A percentile compares a stretch with the other conserved stretches of the same genome.
Conservation (phyloP, 2,113 vertebrate species). For the Aix galericulata region DNA sequence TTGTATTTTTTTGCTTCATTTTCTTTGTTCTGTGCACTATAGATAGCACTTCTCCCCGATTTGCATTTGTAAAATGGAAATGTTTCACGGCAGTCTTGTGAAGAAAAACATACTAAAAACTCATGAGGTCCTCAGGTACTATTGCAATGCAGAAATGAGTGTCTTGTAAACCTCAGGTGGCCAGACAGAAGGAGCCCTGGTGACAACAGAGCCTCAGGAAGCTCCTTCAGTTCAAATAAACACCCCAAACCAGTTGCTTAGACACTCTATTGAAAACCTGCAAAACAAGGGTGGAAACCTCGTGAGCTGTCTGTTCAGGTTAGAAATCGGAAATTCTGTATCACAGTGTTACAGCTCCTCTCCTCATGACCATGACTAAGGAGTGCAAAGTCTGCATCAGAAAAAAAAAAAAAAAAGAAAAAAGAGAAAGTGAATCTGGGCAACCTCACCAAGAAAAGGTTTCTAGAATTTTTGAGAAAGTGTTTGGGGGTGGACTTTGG, state of each 20-base stretch:
- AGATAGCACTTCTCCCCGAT: background rate
- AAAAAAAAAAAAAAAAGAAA: background rate
- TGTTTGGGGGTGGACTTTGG: background rate
- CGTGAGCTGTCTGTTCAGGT: conserved; percentile 45
- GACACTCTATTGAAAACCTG: conserved; percentile 58
- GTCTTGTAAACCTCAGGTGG: conserved; percentile 14
- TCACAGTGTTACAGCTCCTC: conserved; percentile 5
- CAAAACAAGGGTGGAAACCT: conserved; percentile 71
- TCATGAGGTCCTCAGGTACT: background rate
- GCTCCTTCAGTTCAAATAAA: conserved; percentile 51
- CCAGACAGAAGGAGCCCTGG: background rate
- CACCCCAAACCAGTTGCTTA: conserved; percentile 43
- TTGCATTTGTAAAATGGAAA: background rate
- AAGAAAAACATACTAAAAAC: background rate
- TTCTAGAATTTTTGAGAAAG: background rate
- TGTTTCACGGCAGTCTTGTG: background rate
- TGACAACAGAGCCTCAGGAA: background rate
- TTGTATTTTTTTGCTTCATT: background rate
- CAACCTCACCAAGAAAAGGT: background rate
- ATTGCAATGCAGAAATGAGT: background rate
- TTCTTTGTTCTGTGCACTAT: background rate
- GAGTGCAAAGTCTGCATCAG: background rate
- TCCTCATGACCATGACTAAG: conserved; percentile 60
- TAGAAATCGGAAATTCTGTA: conserved; percentile 45
- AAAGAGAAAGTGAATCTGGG: background rate